Evolutionary conservation across 1,140 invertebrate species (phyloP), one percentile per base, ranked within the genome.

Genomic region (Bombus superbus): DNA sequence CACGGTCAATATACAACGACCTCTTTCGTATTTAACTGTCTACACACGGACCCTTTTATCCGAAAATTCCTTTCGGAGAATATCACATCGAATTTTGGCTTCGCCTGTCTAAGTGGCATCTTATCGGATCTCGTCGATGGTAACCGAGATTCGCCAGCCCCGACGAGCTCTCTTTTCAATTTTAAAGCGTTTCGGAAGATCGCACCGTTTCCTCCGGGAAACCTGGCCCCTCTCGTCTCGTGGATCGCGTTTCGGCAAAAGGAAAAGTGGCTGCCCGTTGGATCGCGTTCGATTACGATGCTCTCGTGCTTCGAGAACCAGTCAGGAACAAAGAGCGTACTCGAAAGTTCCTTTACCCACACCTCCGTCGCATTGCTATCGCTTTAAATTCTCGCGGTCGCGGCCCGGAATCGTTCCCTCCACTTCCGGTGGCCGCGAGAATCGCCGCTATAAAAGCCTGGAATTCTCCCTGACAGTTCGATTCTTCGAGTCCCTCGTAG

Each of bases 301-400:
- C 18, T 88, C 72, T 53, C 44, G 35, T 15, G 69, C 40, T 64
- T 32, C 13, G 57, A 62, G 59, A 66, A 66, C 15, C 57, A 83
- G 76, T 69, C 59, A 53, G 53, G 68, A 73, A 78, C 75, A 78
- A 83, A 81, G 53, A 40, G 35, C 40, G 25, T 25, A 10, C 81
- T 62, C 18, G 35, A 1, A 18, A 74, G 15, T 82, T 73, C 42
- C 40, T 42, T 62, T n/a, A 38, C 72, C 18, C 28, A 28, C 22
- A 25, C 13, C 38, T 13, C 2, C 9, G 5, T 35, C 13, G 92
- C 92, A 53, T 53, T 53, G 93, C 92, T 93, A 92, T 93, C 91
- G 91, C 88, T 87, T 89, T 92, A 92, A 92, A 93, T 94, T 92
- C 92, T 93, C 75, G 81, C 92, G 77, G 47, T 53, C 90, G 85